These are phyloP conservation scores for Cnemophilus loriae DNA, from an alignment of 2,113 vertebrate species.

Conservation along the genomic window DNA sequence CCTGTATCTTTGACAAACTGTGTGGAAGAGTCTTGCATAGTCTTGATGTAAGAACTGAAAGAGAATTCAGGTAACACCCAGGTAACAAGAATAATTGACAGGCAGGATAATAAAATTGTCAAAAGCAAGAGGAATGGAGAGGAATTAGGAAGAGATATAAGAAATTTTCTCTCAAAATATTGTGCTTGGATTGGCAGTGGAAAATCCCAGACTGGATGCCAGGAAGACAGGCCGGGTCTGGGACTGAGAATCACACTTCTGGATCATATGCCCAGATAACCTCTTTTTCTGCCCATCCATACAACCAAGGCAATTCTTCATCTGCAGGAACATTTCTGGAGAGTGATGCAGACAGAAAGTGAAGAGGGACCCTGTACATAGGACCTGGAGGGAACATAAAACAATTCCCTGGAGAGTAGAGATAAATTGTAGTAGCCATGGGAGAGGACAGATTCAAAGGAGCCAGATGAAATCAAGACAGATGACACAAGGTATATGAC, in stretches of 20 bases:
- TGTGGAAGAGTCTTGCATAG: neutral
- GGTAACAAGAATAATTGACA: neutral
- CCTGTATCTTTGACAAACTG: neutral
- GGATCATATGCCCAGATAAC: neutral
- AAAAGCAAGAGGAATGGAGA: neutral
- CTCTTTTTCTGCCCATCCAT: neutral
- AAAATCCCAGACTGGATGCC: neutral
- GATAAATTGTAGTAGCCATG: neutral
- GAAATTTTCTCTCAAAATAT: neutral
- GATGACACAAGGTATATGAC: neutral
- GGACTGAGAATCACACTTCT: neutral
- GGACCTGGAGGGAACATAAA: neutral
- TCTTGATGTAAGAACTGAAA: neutral
- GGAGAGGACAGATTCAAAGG: neutral
- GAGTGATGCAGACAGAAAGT: neutral
- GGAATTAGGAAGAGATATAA: neutral
- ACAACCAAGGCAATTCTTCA: neutral
- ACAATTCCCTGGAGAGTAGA: neutral
- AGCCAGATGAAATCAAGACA: neutral
- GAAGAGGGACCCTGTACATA: rapidly evolving
- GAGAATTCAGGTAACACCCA: neutral
- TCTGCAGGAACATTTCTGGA: neutral
- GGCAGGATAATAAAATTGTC: neutral
- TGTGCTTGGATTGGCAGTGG: neutral
- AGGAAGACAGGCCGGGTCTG: neutral